These are phyloP conservation scores for Romanogobio albipinnatus DNA, from an alignment of 2,113 vertebrate species.

Conservation along the genomic window DNA sequence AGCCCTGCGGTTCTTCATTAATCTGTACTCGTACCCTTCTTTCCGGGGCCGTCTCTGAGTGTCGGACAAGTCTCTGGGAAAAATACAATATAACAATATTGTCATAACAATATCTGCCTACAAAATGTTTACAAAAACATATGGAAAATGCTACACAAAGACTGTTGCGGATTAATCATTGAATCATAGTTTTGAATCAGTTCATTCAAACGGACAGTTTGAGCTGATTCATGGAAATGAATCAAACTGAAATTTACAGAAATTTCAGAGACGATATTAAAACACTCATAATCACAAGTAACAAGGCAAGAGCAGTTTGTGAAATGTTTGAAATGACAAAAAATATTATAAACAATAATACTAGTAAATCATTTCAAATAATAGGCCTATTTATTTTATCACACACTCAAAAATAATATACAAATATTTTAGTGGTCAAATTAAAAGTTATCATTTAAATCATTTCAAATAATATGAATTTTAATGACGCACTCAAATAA, in stretches of 20 bases:
- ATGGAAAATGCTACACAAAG: not conserved
- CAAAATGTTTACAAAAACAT: not conserved
- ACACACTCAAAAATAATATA: not conserved
- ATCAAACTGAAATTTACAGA: not conserved
- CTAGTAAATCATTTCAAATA: not conserved
- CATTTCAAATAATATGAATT: not conserved
- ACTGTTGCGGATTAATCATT: not conserved
- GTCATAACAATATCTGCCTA: not conserved
- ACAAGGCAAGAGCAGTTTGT: not conserved
- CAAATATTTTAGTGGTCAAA: not conserved
- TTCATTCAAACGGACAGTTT: not conserved
- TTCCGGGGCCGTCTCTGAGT: slow-evolving; percentile 81
- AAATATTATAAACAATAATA: not conserved
- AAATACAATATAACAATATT: not conserved
- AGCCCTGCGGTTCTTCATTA: slow-evolving; percentile 88
- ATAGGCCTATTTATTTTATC: not conserved
- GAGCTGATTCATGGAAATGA: not conserved
- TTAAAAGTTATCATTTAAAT: not conserved
- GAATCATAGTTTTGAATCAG: not conserved
- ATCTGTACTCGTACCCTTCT: slow-evolving; percentile 91
- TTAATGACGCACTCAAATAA: not conserved
- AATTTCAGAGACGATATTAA: not conserved
- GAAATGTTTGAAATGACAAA: not conserved
- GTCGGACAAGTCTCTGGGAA: slow-evolving; percentile 83
- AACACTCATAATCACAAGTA: not conserved